These are phyloP conservation scores for Epinephelus moara DNA, from an alignment of 2,113 vertebrate genomes.

Conservation along the genomic window DNA sequence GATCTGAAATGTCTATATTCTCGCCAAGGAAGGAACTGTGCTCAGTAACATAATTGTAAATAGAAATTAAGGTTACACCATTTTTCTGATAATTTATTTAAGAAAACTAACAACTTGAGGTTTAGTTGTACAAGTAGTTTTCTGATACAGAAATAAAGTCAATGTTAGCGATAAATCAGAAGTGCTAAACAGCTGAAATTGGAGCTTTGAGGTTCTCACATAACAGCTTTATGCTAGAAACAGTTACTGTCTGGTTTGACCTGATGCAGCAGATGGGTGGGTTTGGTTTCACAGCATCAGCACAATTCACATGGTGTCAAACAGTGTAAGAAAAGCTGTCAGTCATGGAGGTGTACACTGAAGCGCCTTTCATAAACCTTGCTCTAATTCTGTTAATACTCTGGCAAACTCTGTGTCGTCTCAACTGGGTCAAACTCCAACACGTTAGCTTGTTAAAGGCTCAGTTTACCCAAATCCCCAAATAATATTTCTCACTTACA, in stretches of 20 bases:
- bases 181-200: not conserved
- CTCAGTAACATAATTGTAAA: not conserved
- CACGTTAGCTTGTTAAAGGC: not conserved
- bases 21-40: not conserved
- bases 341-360: slow-evolving; percentile 2
- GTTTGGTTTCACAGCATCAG: slow-evolving; percentile 28
- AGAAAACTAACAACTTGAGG: too few species aligned
- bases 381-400: not conserved
- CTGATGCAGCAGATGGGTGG: not conserved
- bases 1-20: not conserved
- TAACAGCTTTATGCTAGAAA: not conserved
- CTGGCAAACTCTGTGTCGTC: not conserved
- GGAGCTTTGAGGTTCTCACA: not conserved
- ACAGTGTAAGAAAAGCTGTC: not conserved
- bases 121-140: not conserved
- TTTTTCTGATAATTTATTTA: not conserved
- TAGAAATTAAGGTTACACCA: not conserved
- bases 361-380: not conserved
- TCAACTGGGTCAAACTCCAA: not conserved
- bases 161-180: not conserved
- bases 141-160: not conserved
- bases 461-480: not conserved
- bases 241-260: not conserved
- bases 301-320: not conserved
- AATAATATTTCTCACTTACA: not conserved